Conservation (phyloP, 2,888 invertebrate genomes). For the Tipula unca region DNA sequence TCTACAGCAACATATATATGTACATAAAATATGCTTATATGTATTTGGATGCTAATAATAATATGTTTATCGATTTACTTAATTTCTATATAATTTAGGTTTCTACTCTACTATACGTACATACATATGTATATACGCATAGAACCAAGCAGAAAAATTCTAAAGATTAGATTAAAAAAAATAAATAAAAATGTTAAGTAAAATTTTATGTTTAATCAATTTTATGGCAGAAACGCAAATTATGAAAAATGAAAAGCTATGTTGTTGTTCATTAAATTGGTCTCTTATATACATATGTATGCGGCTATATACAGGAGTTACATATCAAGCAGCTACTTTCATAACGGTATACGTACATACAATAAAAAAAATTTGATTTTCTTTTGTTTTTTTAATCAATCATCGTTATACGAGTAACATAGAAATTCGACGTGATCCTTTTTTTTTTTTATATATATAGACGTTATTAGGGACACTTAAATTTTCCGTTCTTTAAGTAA, state of each 20-base stretch:
- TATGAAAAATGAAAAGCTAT: neutral
- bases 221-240: neutral
- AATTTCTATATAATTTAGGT: neutral
- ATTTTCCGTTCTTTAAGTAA: neutral
- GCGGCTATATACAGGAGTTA: too few relatives aligned
- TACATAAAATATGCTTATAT: neutral
- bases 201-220: slow-evolving; percentile 8
- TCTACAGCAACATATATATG: neutral
- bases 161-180: neutral
- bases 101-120: too few relatives aligned
- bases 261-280: neutral
- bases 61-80: neutral
- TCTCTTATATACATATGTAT: too few relatives aligned
- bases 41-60: neutral
- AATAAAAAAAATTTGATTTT: neutral
- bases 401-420: neutral
- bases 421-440: neutral
- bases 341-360: neutral
- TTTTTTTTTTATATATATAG: neutral
- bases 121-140: neutral
- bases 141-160: neutral
- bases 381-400: neutral
- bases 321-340: too few relatives aligned
- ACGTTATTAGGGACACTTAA: neutral
- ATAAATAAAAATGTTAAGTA: neutral